phyloP scores from a whole-genome alignment of 2,113 vertebrate genomes.

The Tor tambroides region DNA sequence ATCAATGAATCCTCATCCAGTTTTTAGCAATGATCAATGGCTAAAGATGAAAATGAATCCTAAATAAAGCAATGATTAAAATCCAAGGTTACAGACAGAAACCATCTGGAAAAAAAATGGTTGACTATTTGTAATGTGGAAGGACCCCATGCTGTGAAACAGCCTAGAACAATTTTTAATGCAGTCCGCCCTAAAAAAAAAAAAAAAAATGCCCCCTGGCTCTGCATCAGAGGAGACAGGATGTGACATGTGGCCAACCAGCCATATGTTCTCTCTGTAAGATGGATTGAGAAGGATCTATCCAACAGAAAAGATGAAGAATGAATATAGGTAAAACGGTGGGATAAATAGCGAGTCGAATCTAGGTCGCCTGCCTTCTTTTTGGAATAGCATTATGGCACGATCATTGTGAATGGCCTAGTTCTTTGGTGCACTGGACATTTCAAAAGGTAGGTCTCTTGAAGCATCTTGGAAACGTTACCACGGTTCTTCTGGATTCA shows the following conservation, averaged over 20 bases:
- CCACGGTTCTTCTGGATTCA: no score
- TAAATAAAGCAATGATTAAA: slow-evolving; percentile 19
- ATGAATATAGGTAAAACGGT: slow-evolving; percentile 64
- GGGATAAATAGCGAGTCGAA: slow-evolving; percentile 64
- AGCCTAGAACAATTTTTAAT: slow-evolving; percentile 1
- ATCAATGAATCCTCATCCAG: neutral
- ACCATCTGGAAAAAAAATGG: neutral
- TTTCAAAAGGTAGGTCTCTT: no score
- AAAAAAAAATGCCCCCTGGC: no score
- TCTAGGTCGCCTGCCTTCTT: slow-evolving; percentile 69
- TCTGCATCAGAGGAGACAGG: neutral
- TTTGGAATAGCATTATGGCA: slow-evolving; percentile 65
- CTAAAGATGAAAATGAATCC: neutral
- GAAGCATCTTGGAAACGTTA: no score
- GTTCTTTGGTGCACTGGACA: slow-evolving; percentile 68
- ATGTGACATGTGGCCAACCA: slow-evolving; percentile 12
- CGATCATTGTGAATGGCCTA: slow-evolving; percentile 62
- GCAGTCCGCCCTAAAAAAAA: neutral
- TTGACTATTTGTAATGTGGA: neutral
- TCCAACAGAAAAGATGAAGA: neutral
- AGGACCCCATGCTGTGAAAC: slow-evolving; percentile 3
- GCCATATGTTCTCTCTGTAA: slow-evolving; percentile 1
- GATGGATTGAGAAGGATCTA: slow-evolving; percentile 62
- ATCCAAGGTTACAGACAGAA: slow-evolving; percentile 13
- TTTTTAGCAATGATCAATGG: slow-evolving; percentile 23